phyloP scores from a whole-genome alignment of 2,888 invertebrate species.

The Drosophila trichaetosa region DNA sequence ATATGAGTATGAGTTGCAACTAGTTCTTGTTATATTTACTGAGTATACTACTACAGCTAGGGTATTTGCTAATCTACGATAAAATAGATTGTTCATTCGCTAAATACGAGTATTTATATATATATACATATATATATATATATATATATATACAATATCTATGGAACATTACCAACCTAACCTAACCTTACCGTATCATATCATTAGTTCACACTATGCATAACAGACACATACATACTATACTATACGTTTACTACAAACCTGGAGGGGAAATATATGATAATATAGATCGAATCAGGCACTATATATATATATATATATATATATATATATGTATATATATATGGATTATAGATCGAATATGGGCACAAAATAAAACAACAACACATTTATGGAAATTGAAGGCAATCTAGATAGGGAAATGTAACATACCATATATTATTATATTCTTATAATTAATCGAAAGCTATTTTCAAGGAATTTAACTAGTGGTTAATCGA shows the following conservation, averaged over 20 bases:
- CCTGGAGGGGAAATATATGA: constrained; percentile 5
- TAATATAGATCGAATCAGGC: constrained; percentile 18
- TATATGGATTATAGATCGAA: constrained; percentile 22
- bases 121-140: constrained; percentile 8
- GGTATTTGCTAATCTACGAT: constrained; percentile 26
- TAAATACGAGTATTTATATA: constrained; percentile 12
- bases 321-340: constrained; percentile 12
- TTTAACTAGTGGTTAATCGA: constrained; percentile 19
- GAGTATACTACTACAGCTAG: constrained; percentile 31
- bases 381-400: constrained; percentile 60
- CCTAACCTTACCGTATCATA: constrained; percentile 51
- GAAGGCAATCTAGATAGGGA: constrained; percentile 83
- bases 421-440: constrained; percentile 59
- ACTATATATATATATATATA: not conserved
- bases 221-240: constrained; percentile 5
- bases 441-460: constrained; percentile 11
- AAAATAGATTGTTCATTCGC: constrained; percentile 12
- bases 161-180: constrained; percentile 48
- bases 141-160: constrained; percentile 12
- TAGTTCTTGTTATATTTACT: constrained; percentile 20
- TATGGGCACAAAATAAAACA: constrained; percentile 48
- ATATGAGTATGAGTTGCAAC: constrained; percentile 11
- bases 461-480: constrained; percentile 17
- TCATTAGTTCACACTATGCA: constrained; percentile 56
- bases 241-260: constrained; percentile 2